A percentile compares a stretch with the other conserved stretches of the same genome.
phyloP scores from a whole-genome alignment of 92 coral and sea anemone genomes.

The Heteractis magnifica region DNA sequence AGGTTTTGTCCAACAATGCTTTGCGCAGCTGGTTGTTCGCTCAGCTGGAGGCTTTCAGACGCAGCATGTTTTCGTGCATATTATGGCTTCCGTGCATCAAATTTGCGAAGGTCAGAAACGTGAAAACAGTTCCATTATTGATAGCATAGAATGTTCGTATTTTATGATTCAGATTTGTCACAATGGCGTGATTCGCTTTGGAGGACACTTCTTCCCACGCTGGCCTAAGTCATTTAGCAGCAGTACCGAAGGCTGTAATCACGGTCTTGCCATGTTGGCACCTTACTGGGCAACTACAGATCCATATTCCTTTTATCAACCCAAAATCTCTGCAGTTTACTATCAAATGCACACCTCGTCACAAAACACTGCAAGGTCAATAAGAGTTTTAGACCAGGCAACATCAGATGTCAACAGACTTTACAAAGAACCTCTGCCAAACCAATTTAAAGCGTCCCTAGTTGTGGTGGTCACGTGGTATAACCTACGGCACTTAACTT shows the following conservation, averaged over 20 bases:
- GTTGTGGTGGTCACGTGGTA: constrained; percentile 47
- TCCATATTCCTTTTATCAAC: neutral
- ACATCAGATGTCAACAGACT: constrained; percentile 24
- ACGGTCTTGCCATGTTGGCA: constrained; percentile 22
- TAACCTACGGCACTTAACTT: constrained; percentile 5
- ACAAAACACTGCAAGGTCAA: neutral
- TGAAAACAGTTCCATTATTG: too few relatives aligned
- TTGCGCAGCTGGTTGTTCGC: too few relatives aligned
- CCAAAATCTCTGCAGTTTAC: constrained; percentile 18
- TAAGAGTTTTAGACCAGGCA: constrained; percentile 13
- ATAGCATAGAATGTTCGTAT: too few relatives aligned
- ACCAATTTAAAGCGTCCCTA: constrained; percentile 36
- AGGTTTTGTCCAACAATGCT: neutral
- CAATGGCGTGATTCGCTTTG: constrained; percentile 34
- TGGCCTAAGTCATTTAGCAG: constrained; percentile 39
- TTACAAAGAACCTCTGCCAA: constrained; percentile 17
- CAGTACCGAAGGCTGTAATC: constrained; percentile 6
- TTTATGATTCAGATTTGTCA: constrained; percentile 22
- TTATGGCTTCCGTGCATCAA: too few relatives aligned
- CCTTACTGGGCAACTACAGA: constrained; percentile 40
- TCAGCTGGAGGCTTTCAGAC: too few relatives aligned
- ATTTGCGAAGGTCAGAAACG: too few relatives aligned
- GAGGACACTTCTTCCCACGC: neutral
- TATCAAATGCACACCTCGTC: constrained; percentile 23
- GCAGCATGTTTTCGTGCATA: too few relatives aligned